These are phyloP conservation scores for Heptranchias perlo DNA, from an alignment of 2,113 vertebrate species.

Conservation along the genomic window DNA sequence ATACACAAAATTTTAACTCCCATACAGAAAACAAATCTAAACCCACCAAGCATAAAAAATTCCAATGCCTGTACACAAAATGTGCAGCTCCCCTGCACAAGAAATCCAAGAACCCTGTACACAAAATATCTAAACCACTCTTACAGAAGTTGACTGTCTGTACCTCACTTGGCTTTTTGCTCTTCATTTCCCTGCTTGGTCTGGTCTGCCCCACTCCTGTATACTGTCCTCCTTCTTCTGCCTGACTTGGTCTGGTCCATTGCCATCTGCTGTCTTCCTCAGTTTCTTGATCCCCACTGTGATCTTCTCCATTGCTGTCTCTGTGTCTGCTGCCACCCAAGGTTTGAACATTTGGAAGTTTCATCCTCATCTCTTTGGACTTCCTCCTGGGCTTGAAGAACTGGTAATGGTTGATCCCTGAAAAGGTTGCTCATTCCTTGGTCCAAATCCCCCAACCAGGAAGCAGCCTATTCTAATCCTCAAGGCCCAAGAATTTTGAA, in stretches of 20 bases:
- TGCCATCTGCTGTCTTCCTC: background rate
- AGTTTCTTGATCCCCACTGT: background rate
- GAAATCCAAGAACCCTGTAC: background rate
- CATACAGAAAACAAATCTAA: background rate
- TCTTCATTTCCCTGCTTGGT: background rate
- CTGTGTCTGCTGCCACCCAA: background rate
- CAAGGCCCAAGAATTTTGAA: background rate
- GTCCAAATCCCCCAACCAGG: background rate
- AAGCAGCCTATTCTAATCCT: background rate
- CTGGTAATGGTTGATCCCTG: background rate
- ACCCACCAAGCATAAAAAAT: too few relatives aligned
- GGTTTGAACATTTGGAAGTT: background rate
- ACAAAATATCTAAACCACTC: too few relatives aligned
- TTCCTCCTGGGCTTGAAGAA: background rate
- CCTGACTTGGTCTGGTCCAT: background rate
- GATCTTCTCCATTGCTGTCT: background rate
- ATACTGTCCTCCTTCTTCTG: background rate
- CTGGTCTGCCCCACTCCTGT: background rate
- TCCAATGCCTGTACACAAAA: background rate
- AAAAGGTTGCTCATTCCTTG: background rate
- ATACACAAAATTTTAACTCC: background rate
- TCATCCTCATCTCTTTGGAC: background rate
- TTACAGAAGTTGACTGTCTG: background rate
- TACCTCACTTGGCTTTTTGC: background rate
- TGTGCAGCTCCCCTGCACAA: background rate